Conservation (phyloP, 2,797 vertebrate genomes). For the Echiichthys vipera region DNA sequence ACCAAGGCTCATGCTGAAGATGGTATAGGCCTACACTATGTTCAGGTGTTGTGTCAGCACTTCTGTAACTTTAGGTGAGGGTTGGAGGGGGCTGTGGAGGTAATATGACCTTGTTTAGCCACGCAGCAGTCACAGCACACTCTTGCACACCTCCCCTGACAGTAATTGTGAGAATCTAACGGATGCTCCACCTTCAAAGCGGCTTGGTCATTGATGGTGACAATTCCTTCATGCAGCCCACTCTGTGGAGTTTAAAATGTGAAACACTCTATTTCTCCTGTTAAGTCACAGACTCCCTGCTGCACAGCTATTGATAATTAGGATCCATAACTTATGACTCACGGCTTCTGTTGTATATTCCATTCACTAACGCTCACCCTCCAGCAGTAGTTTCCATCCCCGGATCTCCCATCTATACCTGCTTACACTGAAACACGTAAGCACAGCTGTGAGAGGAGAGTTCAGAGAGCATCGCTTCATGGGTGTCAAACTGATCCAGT, state of each 20-base stretch:
- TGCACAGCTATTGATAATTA: constrained; percentile 41
- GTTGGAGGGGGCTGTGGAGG: constrained; percentile 10
- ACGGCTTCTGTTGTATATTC: constrained; percentile 10
- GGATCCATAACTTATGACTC: constrained; percentile 43
- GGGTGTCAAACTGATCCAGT: too few species aligned
- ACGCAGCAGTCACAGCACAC: constrained; percentile 47
- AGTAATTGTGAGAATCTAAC: constrained; percentile 44
- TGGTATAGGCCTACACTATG: constrained; percentile 5
- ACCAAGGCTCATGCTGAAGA: constrained; percentile 20
- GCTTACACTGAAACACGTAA: constrained; percentile 17
- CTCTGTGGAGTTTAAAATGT: constrained; percentile 19
- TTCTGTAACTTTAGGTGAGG: constrained; percentile 55
- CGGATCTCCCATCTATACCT: constrained; percentile 24
- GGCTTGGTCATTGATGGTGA: constrained; percentile 19
- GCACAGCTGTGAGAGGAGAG: constrained; percentile 38
- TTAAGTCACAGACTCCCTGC: constrained; percentile 15
- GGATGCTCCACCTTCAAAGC: constrained; percentile 44
- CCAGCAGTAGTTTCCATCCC: constrained; percentile 13
- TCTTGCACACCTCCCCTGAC: constrained; percentile 35
- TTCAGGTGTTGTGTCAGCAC: constrained; percentile 59
- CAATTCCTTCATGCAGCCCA: not conserved
- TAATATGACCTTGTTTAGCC: constrained; percentile 66
- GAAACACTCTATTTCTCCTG: not conserved
- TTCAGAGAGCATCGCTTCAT: not conserved
- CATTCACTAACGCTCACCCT: constrained; percentile 16